phyloP scores from a whole-genome alignment of 2,797 vertebrate species.

The Chiroxiphia lanceolata region DNA sequence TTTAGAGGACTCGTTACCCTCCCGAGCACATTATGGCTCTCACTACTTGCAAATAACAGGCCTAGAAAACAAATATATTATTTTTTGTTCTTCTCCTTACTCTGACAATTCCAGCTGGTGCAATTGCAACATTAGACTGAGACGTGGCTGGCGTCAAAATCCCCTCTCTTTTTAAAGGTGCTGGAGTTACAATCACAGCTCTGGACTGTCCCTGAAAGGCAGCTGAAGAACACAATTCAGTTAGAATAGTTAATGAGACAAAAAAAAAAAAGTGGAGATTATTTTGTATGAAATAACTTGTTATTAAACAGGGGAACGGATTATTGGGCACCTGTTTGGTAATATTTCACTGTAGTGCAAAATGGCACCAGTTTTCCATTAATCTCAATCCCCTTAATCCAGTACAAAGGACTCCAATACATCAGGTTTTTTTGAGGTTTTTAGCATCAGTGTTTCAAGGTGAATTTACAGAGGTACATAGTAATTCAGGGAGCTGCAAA shows the following conservation, averaged over 20 bases:
- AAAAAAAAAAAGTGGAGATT: neutral
- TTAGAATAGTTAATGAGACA: constrained; percentile 33
- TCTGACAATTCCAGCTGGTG: constrained; percentile 82
- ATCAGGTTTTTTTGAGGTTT: neutral
- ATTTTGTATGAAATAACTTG: neutral
- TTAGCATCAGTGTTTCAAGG: neutral
- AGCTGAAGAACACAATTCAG: constrained; percentile 71
- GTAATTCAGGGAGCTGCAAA: neutral
- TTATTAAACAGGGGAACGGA: neutral
- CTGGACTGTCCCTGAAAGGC: constrained; percentile 84
- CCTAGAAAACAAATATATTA: neutral
- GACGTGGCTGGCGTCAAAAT: constrained; percentile 78
- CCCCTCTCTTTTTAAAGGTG: constrained; percentile 86
- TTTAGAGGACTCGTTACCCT: neutral
- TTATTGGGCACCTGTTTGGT: neutral
- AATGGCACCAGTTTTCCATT: neutral
- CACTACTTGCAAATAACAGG: constrained; percentile 27
- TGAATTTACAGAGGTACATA: neutral
- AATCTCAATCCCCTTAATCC: neutral
- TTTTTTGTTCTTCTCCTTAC: constrained; percentile 75
- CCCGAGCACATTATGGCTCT: neutral
- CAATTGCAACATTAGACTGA: constrained; percentile 84
- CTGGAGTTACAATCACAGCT: constrained; percentile 88
- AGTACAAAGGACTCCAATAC: neutral
- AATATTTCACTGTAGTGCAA: neutral